Evolutionary conservation across 2,113 vertebrate genomes (phyloP).

Genomic region (Pimephales promelas): DNA sequence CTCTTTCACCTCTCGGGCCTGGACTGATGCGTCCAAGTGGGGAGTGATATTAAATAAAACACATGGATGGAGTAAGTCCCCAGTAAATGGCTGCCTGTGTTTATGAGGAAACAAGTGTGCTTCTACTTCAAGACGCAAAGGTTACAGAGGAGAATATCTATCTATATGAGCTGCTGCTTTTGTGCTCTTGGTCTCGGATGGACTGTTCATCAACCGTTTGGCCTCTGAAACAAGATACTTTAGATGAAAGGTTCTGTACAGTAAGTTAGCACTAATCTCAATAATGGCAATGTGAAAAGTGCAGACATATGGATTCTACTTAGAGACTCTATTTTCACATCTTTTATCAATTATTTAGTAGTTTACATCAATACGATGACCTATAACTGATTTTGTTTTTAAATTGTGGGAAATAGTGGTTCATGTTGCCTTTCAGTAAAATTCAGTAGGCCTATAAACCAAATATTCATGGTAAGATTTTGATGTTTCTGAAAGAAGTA

Average conservation of each 20-base stretch:
- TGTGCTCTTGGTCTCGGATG: background rate
- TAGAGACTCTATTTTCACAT: slow-evolving; percentile 3
- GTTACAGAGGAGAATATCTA: slow-evolving; percentile 19
- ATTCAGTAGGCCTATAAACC: background rate
- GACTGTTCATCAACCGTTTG: slow-evolving; percentile 1
- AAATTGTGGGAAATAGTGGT: background rate
- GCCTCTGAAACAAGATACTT: slow-evolving; percentile 7
- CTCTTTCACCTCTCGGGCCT: background rate
- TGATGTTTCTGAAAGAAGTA: background rate
- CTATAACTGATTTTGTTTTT: background rate
- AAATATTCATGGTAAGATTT: background rate
- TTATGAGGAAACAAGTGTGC: background rate
- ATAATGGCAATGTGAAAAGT: slow-evolving; percentile 2
- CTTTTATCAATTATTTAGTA: slow-evolving; percentile 23
- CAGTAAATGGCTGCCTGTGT: background rate
- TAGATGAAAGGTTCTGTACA: background rate
- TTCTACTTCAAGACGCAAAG: slow-evolving; percentile 18
- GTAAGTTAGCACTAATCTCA: background rate
- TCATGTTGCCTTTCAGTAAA: background rate
- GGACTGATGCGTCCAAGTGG: background rate
- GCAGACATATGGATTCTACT: background rate
- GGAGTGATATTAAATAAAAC: slow-evolving; percentile 9
- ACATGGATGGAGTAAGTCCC: background rate
- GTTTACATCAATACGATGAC: background rate
- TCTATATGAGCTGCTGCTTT: background rate